A percentile compares a stretch with the other conserved stretches of the same genome.
Conservation (phyloP, 2,797 vertebrate genomes). For the Chaetophractus vellerosus region DNA sequence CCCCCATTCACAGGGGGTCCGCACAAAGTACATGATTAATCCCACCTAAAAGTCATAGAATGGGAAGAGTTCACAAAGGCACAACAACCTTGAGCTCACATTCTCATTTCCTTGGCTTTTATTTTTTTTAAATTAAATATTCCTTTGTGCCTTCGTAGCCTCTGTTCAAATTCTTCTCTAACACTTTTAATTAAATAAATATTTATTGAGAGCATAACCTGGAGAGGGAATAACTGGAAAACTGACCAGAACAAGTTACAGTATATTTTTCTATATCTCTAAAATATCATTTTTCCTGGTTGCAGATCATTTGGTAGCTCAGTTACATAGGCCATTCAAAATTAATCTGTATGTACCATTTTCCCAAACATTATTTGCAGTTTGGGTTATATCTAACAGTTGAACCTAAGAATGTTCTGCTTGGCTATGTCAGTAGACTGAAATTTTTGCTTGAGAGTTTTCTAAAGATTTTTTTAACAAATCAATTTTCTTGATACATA, state of each 20-base stretch:
- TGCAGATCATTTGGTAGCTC: neutral
- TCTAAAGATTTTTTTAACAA: neutral
- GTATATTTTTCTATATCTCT: neutral
- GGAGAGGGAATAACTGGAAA: neutral
- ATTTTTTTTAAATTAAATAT: neutral
- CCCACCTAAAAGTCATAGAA: constrained; percentile 93
- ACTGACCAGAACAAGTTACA: neutral
- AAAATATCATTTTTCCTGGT: neutral
- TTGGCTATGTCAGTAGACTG: neutral
- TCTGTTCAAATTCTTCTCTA: constrained; percentile 16
- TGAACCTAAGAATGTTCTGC: neutral
- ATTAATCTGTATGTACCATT: neutral
- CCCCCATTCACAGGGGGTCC: constrained; percentile 99
- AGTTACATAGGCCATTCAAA: neutral
- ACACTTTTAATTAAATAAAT: too few species aligned
- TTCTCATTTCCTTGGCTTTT: neutral
- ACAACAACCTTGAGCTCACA: neutral
- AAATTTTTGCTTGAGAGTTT: neutral
- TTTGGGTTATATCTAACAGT: neutral
- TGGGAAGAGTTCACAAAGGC: neutral
- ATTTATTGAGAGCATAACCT: too few species aligned
- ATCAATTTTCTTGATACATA: too few species aligned
- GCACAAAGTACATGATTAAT: constrained; percentile 99
- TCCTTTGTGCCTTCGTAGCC: neutral
- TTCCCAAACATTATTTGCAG: neutral